Evolutionary conservation across 2,113 vertebrate genomes (phyloP), one percentile per base, ranked within the genome.

Genomic region (Callionymus lyra): DNA sequence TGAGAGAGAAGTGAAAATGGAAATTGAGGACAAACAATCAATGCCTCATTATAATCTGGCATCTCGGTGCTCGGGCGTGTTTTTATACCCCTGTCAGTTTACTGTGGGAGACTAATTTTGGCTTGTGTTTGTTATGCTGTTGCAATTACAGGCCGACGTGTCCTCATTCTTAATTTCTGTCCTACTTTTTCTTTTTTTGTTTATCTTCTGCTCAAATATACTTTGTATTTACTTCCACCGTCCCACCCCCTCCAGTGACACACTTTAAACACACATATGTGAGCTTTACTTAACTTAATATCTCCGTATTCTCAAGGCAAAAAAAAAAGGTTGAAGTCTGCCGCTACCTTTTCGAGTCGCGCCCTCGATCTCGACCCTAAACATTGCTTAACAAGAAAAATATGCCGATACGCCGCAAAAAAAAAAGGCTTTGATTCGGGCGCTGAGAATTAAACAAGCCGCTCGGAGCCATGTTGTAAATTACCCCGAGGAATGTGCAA

Each of bases 351-450:
- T 80, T 27, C 78, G 79, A 85, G 73, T 79, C 76, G 76, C 76
- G 75, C 63, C 83, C 59, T 70, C 49, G 87, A 87, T 81, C 77
- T 77, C 80, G 84, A 83, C 82, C 85, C 87, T 85, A 87, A 88
- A 88, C 81, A 85, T 72, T 87, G 78, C 82, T 84, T 86, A 89
- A 83, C 86, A 89, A 86, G 83, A 84, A 81, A 82, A 87, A 82
- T 86, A 87, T 85, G 81, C 82, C 85, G 86, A 86, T 79, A 82
- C 62, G 76, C 76, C 83, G 68, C 71, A 84, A 85, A 21, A 27
- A 40, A 18, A 17, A 41, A 12, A 88, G 76, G 69, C 79, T 85
- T 88, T 88, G 77, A 87, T 86, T 90, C 86, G 79, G 76, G 59
- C 62, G 66, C 69, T 65, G 70, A 82, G 34, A 83, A 86, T 74